Evolutionary conservation across 35 echinoderm and acorn worm genomes (phyloP), one percentile per base, ranked within the genome.

Genomic region (Acanthaster planci): DNA sequence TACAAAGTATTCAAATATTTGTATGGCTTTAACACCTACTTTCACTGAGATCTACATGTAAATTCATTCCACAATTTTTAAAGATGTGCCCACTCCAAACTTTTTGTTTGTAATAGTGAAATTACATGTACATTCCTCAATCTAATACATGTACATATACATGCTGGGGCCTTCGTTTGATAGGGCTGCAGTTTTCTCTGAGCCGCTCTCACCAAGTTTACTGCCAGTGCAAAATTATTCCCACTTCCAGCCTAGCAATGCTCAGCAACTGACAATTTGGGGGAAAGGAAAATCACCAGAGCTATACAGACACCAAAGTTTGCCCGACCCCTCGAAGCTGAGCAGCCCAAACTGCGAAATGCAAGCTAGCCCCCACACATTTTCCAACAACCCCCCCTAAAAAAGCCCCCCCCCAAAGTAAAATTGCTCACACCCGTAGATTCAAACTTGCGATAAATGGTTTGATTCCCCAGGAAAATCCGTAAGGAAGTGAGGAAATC

Each of bases 251-350:
- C 30, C 27, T 72, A 14, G 34, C 64, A 8, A 1, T 10, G 2
- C 18, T 7, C 26, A 31, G 10, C 26, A 72, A 2, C n/a, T 72
- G 64, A 31, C 26, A 29, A 31, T 26, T 30, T 26, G 2, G 2
- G 64, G 14, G 14, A 72, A 72, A 31, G 10, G 10, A 26, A 35
- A 31, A 34, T 72, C 34, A 34, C 64, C 64, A 72, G 1, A 26
- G 64, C 64, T 27, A 72, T 26, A 15, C 64, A 0, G 64, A 72
- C 64, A 72, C 64, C 29, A 29, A 72, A 72, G 64, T 72, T 27
- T 26, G 30, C 2, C 64, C 3, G 64, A 72, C 26, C 64, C 64
- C 34, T 26, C 30, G 21, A 35, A 23, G 23, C 26, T 29, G 64
- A 47, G 42, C 42, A 4, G 42, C 42, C 56, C 56, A 59, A 8